Conservation (phyloP, 1,140 invertebrate species). For the Spodoptera frugiperda region DNA sequence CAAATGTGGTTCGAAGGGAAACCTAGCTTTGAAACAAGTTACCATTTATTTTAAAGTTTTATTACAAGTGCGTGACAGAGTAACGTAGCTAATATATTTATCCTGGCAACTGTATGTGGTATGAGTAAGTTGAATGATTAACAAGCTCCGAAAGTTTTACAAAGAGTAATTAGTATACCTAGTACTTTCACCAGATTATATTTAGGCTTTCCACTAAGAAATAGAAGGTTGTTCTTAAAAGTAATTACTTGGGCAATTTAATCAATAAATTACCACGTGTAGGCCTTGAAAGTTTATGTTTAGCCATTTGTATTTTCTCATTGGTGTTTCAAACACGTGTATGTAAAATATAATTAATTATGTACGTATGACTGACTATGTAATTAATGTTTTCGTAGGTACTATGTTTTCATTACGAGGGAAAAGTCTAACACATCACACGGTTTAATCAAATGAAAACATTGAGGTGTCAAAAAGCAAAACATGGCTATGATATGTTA, state of each 20-base stretch:
- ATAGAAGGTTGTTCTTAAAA: conserved; percentile 2
- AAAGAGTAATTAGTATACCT: no score
- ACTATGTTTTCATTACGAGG: neutral
- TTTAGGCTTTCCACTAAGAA: neutral
- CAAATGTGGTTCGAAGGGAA: no score
- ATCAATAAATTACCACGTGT: conserved; percentile 16
- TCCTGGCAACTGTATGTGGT: no score
- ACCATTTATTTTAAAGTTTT: no score
- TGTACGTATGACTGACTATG: neutral
- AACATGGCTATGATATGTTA: no score
- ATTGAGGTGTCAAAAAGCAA: no score
- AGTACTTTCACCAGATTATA: neutral
- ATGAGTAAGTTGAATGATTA: no score
- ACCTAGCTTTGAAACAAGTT: no score
- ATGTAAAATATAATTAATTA: conserved; percentile 25
- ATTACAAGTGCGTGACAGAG: no score
- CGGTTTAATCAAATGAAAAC: no score
- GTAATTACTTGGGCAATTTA: conserved; percentile 15
- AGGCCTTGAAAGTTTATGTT: conserved; percentile 21
- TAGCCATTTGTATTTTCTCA: neutral
- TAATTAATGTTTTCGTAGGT: neutral
- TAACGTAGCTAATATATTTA: no score
- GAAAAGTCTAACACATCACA: neutral
- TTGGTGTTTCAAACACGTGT: conserved; percentile 12
- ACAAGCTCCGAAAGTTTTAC: no score